Conservation (phyloP, 2,888 invertebrate species). For the Rotaria magnacalcarata region DNA sequence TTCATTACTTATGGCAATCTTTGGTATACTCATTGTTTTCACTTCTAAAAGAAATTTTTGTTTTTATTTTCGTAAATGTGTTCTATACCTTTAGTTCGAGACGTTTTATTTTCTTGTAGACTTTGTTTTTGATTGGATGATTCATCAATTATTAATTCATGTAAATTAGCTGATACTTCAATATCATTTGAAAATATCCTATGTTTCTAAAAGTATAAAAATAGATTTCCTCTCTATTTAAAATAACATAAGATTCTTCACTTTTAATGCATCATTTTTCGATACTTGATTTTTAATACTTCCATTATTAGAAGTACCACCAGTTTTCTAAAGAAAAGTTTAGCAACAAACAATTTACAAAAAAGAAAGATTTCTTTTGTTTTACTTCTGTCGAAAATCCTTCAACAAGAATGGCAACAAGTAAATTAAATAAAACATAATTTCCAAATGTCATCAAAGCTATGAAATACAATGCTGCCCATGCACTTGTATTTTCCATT, state of each 20-base stretch:
- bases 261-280: slow-evolving; percentile 29
- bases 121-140: not conserved
- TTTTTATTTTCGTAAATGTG: not conserved
- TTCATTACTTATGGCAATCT: slow-evolving; percentile 16
- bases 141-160: not conserved
- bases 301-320: slow-evolving; percentile 13
- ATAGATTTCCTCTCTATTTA: not conserved
- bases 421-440: slow-evolving; percentile 96
- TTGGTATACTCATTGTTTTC: slow-evolving; percentile 14
- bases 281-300: slow-evolving; percentile 24
- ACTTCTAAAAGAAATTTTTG: not conserved
- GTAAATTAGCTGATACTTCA: not conserved
- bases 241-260: not conserved
- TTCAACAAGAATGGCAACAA: slow-evolving; percentile 98
- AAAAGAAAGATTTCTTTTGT: no score
- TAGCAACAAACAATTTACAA: no score
- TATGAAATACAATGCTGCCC: slow-evolving; percentile 99
- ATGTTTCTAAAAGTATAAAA: not conserved
- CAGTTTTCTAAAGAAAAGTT: slow-evolving; percentile 28
- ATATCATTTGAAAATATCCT: not conserved
- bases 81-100: not conserved
- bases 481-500: slow-evolving; percentile 97
- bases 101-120: not conserved
- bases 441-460: slow-evolving; percentile 99
- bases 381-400: slow-evolving; percentile 74